Percentiles rank a stretch among this genome's conserved stretches.
phyloP scores from a whole-genome alignment of 2,888 invertebrate species.

The Parnassius apollo region DNA sequence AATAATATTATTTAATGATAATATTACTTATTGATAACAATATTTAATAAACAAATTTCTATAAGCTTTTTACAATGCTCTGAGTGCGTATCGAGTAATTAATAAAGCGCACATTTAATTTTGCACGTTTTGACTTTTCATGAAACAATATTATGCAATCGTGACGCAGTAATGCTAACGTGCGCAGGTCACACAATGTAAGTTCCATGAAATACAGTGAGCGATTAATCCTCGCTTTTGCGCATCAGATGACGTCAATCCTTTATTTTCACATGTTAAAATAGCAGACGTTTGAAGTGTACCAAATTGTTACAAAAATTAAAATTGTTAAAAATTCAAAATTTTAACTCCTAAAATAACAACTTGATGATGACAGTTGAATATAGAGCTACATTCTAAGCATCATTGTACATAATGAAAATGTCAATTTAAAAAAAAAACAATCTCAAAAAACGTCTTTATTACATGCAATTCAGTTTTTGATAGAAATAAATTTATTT shows the following conservation, averaged over 20 bases:
- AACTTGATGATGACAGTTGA: too few species aligned
- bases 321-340: too few species aligned
- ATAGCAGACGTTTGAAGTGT: too few species aligned
- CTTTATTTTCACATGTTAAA: background rate
- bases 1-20: too few species aligned
- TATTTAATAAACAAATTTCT: background rate
- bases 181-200: constrained; percentile 21
- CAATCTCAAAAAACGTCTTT: background rate
- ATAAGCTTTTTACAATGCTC: constrained; percentile 8
- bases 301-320: too few species aligned
- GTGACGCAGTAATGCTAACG: constrained; percentile 37
- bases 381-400: too few species aligned
- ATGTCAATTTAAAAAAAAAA: background rate
- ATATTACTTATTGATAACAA: too few species aligned
- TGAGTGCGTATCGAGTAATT: constrained; percentile 8
- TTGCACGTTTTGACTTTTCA: constrained; percentile 20
- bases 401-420: background rate
- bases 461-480: too few species aligned
- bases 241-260: constrained; percentile 29
- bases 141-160: constrained; percentile 41
- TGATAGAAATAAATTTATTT: too few species aligned
- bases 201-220: constrained; percentile 21
- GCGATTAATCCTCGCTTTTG: constrained; percentile 20
- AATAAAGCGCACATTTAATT: constrained; percentile 7
- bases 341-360: too few species aligned